phyloP scores from a whole-genome alignment of 2,888 invertebrate genomes.

The Tipula confusa region DNA sequence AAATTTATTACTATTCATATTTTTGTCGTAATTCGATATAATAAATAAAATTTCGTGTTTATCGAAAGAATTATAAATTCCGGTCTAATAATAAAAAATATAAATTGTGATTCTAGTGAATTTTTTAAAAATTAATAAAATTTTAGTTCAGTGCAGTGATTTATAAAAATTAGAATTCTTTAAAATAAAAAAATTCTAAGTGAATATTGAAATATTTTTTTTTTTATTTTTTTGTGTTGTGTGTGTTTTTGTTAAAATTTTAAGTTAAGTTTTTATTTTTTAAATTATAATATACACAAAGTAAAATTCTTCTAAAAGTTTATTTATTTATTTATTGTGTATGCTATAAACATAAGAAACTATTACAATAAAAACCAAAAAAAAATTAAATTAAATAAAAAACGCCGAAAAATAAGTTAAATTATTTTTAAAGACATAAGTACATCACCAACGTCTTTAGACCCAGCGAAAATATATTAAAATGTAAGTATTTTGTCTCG shows the following conservation, averaged over 20 bases:
- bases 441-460: constrained; percentile 9
- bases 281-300: neutral
- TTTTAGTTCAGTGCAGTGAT: neutral
- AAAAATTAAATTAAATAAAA: neutral
- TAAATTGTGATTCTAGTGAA: neutral
- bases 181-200: neutral
- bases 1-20: neutral
- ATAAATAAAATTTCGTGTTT: neutral
- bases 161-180: neutral
- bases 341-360: neutral
- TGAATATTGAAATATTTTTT: neutral
- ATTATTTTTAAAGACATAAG: constrained; percentile 25
- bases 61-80: no score
- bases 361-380: neutral
- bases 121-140: neutral
- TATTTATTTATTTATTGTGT: neutral
- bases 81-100: neutral
- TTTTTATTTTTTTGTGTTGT: neutral
- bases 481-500: constrained; percentile 16
- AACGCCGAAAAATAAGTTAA: neutral
- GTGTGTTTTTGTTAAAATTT: neutral
- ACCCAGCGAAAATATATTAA: constrained; percentile 4
- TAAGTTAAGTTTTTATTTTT: no score
- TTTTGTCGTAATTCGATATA: neutral
- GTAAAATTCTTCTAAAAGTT: constrained; percentile 16